Evolutionary conservation across 2,797 vertebrate genomes (phyloP).

Genomic region (Acridotheres tristis): DNA sequence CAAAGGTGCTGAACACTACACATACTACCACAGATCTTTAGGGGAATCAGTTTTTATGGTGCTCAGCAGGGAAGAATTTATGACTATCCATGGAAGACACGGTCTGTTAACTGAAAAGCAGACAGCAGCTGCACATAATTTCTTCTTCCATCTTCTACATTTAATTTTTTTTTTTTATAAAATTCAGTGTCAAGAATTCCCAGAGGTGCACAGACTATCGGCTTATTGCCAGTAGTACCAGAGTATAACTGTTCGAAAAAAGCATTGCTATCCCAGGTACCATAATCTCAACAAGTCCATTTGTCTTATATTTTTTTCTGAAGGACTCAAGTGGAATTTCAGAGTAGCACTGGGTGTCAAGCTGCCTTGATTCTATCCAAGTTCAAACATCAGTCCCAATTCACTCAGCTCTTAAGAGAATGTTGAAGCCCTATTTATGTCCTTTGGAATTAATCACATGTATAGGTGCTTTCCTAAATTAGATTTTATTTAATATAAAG

Average conservation of each 20-base stretch:
- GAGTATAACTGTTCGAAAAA: neutral
- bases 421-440: neutral
- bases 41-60: neutral
- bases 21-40: neutral
- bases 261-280: neutral
- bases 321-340: neutral
- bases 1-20: neutral
- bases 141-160: neutral
- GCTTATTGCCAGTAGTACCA: neutral
- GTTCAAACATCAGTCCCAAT: neutral
- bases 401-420: neutral
- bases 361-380: neutral
- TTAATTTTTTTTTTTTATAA: neutral
- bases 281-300: neutral
- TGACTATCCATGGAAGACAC: slow-evolving; percentile 21
- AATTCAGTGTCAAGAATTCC: neutral
- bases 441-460: neutral
- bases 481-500: neutral
- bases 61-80: slow-evolving; percentile 48
- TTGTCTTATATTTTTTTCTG: neutral
- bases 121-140: slow-evolving; percentile 47
- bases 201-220: neutral
- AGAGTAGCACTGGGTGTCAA: neutral
- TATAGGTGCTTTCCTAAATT: neutral
- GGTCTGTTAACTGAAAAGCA: slow-evolving; percentile 57